These are phyloP conservation scores for Zoanthus solanderi DNA, from an alignment of 92 coral and sea anemone genomes.

Conservation along the genomic window DNA sequence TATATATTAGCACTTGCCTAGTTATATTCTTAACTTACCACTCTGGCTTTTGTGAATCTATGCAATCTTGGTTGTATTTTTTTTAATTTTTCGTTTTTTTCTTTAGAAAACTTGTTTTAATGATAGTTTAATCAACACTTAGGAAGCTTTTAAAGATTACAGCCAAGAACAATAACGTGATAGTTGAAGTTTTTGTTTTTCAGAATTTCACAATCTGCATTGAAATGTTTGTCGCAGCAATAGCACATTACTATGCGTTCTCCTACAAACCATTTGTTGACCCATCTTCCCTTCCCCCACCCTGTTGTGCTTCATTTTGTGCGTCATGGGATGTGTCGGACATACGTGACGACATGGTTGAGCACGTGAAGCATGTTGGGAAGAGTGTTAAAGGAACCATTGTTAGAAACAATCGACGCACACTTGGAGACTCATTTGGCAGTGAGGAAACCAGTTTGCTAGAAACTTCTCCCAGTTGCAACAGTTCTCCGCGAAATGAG, in stretches of 20 bases:
- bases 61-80: too few species aligned
- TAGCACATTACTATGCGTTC: constrained; percentile 89
- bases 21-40: too few species aligned
- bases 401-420: constrained; percentile 59
- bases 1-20: not conserved
- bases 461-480: not conserved
- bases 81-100: too few species aligned
- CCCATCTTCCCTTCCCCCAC: constrained; percentile 84
- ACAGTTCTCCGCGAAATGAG: not conserved
- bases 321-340: constrained; percentile 96
- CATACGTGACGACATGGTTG: constrained; percentile 88
- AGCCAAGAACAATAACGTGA: too few species aligned
- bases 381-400: constrained; percentile 83
- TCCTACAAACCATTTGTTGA: constrained; percentile 92
- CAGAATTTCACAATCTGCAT: constrained; percentile 89
- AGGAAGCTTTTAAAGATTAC: too few species aligned
- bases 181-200: not conserved
- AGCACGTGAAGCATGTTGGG: constrained; percentile 89
- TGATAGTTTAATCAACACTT: not conserved
- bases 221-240: constrained; percentile 92
- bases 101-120: not conserved
- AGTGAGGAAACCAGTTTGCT: constrained; percentile 37
- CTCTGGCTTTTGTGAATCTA: not conserved
- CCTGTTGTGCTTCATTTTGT: constrained; percentile 91
- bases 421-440: not conserved